Percentiles rank a stretch among this genome's conserved stretches.
phyloP scores from a whole-genome alignment of 2,888 invertebrate genomes.

The Ophraella communa region DNA sequence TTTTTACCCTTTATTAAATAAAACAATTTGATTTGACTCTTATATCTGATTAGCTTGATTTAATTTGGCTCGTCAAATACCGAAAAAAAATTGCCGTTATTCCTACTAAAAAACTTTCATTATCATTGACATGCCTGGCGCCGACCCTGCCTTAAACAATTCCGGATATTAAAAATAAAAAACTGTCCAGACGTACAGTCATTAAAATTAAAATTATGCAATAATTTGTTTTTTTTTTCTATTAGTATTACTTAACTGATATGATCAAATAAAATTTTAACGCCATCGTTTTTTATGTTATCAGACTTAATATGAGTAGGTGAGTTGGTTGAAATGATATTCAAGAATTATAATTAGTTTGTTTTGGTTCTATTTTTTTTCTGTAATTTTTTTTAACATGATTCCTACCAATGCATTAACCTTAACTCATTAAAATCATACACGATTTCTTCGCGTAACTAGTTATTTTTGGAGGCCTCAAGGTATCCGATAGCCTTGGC shows the following conservation, averaged over 20 bases:
- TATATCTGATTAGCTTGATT: too few species aligned
- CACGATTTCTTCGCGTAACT: too few species aligned
- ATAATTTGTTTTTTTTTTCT: background rate
- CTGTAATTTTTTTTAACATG: too few species aligned
- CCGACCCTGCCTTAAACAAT: background rate
- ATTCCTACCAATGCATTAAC: too few species aligned
- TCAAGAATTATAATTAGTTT: too few species aligned
- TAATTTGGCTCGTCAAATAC: too few species aligned
- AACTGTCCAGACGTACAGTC: background rate
- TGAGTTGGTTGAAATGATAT: background rate
- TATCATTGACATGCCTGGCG: background rate
- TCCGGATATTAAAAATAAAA: background rate
- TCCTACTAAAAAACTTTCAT: background rate
- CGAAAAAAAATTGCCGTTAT: too few species aligned
- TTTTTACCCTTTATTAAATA: too few species aligned
- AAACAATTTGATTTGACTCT: too few species aligned
- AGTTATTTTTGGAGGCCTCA: background rate
- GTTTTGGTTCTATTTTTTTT: too few species aligned
- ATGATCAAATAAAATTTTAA: background rate
- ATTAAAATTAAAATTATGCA: background rate
- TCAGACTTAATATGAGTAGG: background rate
- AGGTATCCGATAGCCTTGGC: background rate
- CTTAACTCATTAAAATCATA: too few species aligned
- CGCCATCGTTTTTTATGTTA: background rate
- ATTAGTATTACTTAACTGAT: background rate